Conservation (phyloP, 2,888 invertebrate genomes). For the Caenorhabditis uteleia region DNA sequence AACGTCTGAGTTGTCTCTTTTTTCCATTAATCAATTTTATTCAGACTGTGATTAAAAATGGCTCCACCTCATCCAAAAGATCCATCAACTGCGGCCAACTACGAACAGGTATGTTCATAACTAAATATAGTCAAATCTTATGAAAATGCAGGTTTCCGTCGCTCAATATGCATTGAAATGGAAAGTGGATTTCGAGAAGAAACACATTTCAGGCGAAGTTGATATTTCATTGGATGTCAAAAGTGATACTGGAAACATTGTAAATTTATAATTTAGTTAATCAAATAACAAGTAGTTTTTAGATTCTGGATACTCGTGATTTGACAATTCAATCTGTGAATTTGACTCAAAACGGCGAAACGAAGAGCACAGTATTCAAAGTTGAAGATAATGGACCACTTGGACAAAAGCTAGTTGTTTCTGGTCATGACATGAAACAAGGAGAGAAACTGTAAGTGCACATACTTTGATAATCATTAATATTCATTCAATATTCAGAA, state of each 20-base stretch:
- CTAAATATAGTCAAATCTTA: no score
- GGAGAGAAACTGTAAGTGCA: constrained; percentile 14
- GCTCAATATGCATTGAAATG: constrained; percentile 56
- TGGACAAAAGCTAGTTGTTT: constrained; percentile 34
- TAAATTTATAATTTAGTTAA: constrained; percentile 12
- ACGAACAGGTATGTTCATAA: no score
- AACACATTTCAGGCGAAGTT: constrained; percentile 47
- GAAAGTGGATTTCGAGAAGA: constrained; percentile 57
- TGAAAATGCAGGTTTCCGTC: constrained; percentile 39
- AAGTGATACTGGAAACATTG: constrained; percentile 42
- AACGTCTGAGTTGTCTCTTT: not conserved
- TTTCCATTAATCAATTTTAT: constrained; percentile 1
- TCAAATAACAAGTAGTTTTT: not conserved
- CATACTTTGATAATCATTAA: not conserved
- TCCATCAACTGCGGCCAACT: constrained; percentile 56
- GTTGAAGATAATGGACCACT: constrained; percentile 29
- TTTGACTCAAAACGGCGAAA: constrained; percentile 11
- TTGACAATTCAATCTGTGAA: constrained; percentile 41
- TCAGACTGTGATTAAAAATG: constrained; percentile 9
- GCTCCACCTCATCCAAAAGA: constrained; percentile 36
- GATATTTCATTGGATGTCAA: constrained; percentile 33
- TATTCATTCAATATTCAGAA: constrained; percentile 9
- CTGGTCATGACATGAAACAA: constrained; percentile 6
- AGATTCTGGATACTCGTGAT: constrained; percentile 59
- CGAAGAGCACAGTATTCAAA: constrained; percentile 12